Base-by-base conservation (phyloP, 2,888 invertebrate genomes). In the Watsonalla binaria region DNA sequence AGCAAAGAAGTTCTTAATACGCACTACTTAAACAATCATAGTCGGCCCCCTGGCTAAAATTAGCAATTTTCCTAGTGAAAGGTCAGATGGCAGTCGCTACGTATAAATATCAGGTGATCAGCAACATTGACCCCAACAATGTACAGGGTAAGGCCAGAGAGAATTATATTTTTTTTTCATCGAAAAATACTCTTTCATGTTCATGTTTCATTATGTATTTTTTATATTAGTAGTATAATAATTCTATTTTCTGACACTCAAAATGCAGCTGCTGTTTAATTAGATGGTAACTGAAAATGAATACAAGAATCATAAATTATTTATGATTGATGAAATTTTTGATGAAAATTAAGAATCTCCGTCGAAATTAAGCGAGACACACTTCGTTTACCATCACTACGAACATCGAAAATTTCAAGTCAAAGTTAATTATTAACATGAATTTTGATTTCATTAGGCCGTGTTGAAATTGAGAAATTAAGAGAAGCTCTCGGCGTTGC, bases 311-410 rank as follows among this genome's bases (percentile, higher is more conserved):
- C 55, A 57, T 57, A 62, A 64, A 60, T 68, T 64, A 63, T 62
- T 62, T 54, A 59, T 71, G 64, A 63, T 61, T 70, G 64, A 74
- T 73, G 66, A 65, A 62, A 15, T 49, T 56, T 63, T 66, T 66
- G 53, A 63, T 55, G 56, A 62, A 64, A 61, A 63, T 66, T 60
- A 61, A 54, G 48, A 54, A 62, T 57, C 60, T 58, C 33, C 45
- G 34, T 24, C 52, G 24, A 57, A 63, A 63, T 62, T 59, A 56
- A 47, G 53, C 45, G 50, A 54, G 24, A 52, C 53, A 59, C 15
- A 53, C 48, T 52, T 51, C 47, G 55, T 58, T 47, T 53, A 51
- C 24, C 42, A 33, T 47, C 33, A 47, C 34, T 33, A 47, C 39
- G 13, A 34, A 42, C 45, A 14, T 33, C 45, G 35, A 51, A 13